These are phyloP conservation scores for Oryzaephilus surinamensis DNA, from an alignment of 1,140 invertebrate genomes.

Conservation along the genomic window DNA sequence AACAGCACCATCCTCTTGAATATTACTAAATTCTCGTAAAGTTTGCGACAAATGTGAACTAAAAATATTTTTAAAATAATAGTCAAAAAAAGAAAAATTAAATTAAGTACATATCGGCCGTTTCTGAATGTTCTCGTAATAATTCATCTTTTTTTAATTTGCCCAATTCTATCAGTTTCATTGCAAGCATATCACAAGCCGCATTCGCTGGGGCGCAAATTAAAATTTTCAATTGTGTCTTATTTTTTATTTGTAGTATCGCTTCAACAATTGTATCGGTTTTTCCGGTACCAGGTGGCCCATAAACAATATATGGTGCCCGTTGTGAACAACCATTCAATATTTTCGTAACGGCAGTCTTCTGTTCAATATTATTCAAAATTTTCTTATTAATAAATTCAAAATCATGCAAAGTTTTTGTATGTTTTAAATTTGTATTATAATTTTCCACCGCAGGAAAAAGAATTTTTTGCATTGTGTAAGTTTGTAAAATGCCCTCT, in stretches of 20 bases:
- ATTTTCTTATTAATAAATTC: constrained; percentile 59
- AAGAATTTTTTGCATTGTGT: background rate
- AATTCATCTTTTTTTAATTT: constrained; percentile 13
- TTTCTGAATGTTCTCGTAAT: constrained; percentile 21
- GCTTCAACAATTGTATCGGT: constrained; percentile 84
- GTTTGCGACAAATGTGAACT: constrained; percentile 23
- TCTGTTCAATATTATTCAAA: constrained; percentile 61
- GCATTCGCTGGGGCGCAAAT: constrained; percentile 64
- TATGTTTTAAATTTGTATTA: no score
- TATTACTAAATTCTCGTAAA: constrained; percentile 32
- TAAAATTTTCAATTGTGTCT: constrained; percentile 40
- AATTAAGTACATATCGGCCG: constrained; percentile 15
- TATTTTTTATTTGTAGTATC: constrained; percentile 53
- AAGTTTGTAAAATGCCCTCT: constrained; percentile 8
- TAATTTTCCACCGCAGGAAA: background rate
- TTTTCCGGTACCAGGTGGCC: constrained; percentile 95
- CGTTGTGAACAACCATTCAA: constrained; percentile 53
- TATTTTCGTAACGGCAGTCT: constrained; percentile 66
- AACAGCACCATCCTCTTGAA: constrained; percentile 18
- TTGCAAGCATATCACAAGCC: constrained; percentile 59
- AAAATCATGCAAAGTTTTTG: constrained; percentile 1
- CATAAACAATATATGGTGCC: constrained; percentile 83
- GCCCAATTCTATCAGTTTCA: constrained; percentile 34
- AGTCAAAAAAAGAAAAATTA: background rate
- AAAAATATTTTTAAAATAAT: constrained; percentile 8